phyloP scores from a whole-genome alignment of 2,113 vertebrate genomes.

The Brachyhypopomus occidentalis region DNA sequence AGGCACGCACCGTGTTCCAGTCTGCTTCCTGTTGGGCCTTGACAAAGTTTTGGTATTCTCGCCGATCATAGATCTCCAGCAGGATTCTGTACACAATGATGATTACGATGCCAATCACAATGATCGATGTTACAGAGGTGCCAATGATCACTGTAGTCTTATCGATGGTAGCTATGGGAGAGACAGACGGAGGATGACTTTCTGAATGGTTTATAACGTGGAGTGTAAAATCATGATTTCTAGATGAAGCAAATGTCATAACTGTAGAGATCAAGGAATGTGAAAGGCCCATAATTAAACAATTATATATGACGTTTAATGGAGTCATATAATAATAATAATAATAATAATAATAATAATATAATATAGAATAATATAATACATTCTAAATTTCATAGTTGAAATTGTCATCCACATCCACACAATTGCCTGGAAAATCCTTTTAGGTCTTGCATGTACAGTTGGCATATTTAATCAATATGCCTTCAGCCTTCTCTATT shows the following conservation, averaged over 20 bases:
- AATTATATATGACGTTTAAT: no score
- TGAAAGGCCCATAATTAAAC: no score
- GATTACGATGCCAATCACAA: conserved; percentile 68
- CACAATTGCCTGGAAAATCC: background rate
- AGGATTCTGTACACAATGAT: conserved; percentile 67
- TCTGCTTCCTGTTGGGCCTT: conserved; percentile 60
- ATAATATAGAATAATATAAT: no score
- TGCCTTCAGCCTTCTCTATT: background rate
- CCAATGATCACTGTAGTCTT: conserved; percentile 62
- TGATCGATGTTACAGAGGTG: conserved; percentile 64
- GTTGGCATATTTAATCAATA: conserved; percentile 34
- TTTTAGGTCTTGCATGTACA: conserved; percentile 39
- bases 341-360: no score
- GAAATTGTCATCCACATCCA: no score
- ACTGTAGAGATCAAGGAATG: no score
- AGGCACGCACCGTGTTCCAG: conserved; percentile 72
- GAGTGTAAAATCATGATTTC: background rate
- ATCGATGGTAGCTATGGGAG: conserved; percentile 48
- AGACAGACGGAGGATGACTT: background rate
- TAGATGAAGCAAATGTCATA: no score
- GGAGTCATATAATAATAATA: no score
- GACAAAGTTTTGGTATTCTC: conserved; percentile 71
- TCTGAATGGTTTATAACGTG: background rate
- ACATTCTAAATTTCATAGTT: no score
- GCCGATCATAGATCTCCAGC: conserved; percentile 70